These are phyloP conservation scores for Prorops nasuta DNA, from an alignment of 1,140 invertebrate genomes.

Conservation along the genomic window DNA sequence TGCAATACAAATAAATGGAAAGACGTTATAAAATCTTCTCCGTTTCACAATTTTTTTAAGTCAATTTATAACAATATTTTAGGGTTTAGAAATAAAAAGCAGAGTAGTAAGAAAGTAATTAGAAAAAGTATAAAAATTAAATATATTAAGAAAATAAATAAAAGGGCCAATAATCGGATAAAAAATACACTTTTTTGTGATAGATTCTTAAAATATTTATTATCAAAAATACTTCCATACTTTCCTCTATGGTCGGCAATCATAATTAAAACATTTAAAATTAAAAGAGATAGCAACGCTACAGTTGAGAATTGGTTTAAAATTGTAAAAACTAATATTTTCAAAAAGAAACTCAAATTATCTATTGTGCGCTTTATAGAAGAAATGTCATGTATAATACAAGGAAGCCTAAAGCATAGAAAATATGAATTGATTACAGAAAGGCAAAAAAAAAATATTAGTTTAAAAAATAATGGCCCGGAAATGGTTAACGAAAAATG, in stretches of 20 bases:
- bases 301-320: too few species aligned
- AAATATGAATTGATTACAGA: neutral
- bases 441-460: neutral
- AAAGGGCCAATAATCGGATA: neutral
- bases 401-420: neutral
- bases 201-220: too few species aligned
- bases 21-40: neutral
- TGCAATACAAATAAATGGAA: neutral
- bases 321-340: too few species aligned
- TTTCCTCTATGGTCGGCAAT: slow-evolving; percentile 1
- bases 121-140: neutral
- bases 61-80: neutral
- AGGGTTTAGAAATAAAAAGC: too few species aligned
- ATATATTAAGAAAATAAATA: neutral
- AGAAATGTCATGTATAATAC: neutral
- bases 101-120: neutral
- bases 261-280: neutral
- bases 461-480: neutral
- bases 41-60: neutral
- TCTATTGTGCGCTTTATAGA: neutral
- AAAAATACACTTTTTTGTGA: too few species aligned
- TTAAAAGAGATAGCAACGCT: neutral
- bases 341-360: too few species aligned
- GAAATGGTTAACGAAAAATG: too few species aligned
- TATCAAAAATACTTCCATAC: neutral